These are phyloP conservation scores for Gopherus flavomarginatus DNA, from an alignment of 2,113 vertebrate species.

Conservation along the genomic window DNA sequence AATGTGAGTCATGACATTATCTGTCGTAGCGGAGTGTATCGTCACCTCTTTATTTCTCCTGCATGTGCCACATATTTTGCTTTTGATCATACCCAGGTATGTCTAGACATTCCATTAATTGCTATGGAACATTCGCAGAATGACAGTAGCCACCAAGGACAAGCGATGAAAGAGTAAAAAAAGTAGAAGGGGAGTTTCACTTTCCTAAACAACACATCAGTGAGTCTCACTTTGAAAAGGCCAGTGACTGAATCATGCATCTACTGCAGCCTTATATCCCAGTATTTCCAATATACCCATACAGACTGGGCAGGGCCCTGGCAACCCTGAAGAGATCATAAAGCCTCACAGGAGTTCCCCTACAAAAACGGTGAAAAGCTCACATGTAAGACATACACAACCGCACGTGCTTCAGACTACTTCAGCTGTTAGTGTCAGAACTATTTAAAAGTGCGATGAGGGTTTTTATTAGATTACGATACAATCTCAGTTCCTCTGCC, in stretches of 20 bases:
- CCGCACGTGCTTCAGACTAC: not conserved
- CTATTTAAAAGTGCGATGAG: not conserved
- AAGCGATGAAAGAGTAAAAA: not conserved
- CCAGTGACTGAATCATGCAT: not conserved
- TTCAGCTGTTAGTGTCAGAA: not conserved
- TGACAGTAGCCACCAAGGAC: not conserved
- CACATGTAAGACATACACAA: not conserved
- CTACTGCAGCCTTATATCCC: not conserved
- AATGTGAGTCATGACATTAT: not conserved
- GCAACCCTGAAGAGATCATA: not conserved
- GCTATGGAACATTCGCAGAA: not conserved
- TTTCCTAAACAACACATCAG: not conserved
- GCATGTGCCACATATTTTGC: not conserved
- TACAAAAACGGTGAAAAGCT: constrained; percentile 22
- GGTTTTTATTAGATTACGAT: constrained; percentile 22
- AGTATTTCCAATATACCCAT: not conserved
- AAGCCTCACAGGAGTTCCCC: not conserved
- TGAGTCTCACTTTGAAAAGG: not conserved
- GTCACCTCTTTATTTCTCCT: not conserved
- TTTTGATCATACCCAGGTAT: not conserved
- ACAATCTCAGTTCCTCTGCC: constrained; percentile 17
- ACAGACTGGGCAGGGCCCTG: not conserved
- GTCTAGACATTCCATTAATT: not conserved
- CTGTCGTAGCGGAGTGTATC: not conserved
- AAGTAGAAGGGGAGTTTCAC: not conserved